Base-by-base conservation (phyloP, 1,140 invertebrate species). In the Drosophila nigromelanica region DNA sequence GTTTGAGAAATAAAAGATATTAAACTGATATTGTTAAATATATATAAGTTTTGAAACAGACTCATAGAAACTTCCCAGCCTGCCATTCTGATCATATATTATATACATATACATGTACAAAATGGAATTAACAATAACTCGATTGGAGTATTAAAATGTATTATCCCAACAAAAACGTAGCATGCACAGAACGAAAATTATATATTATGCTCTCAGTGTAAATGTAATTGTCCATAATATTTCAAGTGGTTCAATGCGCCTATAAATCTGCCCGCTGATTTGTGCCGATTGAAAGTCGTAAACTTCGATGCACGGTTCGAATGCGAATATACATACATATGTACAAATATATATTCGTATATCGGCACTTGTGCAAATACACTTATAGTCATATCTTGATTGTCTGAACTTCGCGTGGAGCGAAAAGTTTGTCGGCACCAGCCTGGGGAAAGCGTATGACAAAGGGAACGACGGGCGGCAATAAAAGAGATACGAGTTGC, bases 381-480 rank as follows among this genome's bases (percentile, higher is more conserved):
- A 43, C 55, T 58, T 45, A 45, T 2, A 43, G 40, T 27, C 55
- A 45, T 43, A 45, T 45, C 55, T 33, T 45, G 42, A 43, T 58
- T 43, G 54, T 12, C 40, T 40, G 35, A 37, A 37, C 14, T 47
- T 18, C n/a, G 8, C 30, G 30, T 11, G 7, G 14, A 51, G 14
- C 39, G 30, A 4, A 12, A 45, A 56, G 51, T 40, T 54, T 33
- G 51, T 55, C 39, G 24, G 11, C 27, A 12, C 39, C 11, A 10
- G 14, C 8, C 30, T 4, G 33, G 47, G 35, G 45, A 42, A 48
- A 71, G 68, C 39, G 68, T 51, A 71, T 67, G 62, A 67, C 55
- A 75, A 86, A 72, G 75, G 66, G 64, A 70, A 62, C 68, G 73
- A 67, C 70, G 62, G 77, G 69, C 73, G 82, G 76, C 69, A 87